Base-by-base conservation (phyloP, 2,888 invertebrate species). In the Ormia ochracea region DNA sequence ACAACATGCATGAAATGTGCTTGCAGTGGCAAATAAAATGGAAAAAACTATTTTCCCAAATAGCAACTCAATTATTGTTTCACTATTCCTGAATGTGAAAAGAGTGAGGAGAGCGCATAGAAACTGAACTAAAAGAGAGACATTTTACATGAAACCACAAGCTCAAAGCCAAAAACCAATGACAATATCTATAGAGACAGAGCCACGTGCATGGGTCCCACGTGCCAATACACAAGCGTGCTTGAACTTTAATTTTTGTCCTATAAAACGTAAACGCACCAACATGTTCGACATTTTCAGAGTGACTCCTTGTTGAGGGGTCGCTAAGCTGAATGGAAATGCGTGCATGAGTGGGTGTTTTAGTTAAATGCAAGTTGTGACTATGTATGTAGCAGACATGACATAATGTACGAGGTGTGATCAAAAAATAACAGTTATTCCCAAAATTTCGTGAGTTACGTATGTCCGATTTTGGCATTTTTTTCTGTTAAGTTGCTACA, bases 61-160 rank as follows among this genome's bases (percentile, higher is more conserved):
- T n/a, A n/a, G n/a, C n/a, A n/a, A n/a, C n/a, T n/a, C n/a, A n/a
- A n/a, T n/a, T n/a, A n/a, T n/a, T n/a, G n/a, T n/a, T n/a, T n/a
- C n/a, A n/a, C n/a, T n/a, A n/a, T n/a, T n/a, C n/a, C n/a, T n/a
- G n/a, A n/a, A n/a, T n/a, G n/a, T n/a, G n/a, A n/a, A n/a, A n/a
- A n/a, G n/a, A n/a, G n/a, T n/a, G n/a, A n/a, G n/a, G n/a, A n/a
- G 28, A 36, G 4, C 12, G n/a, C 36, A 36, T 2, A 50, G n/a
- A 72, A 72, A 31, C 23, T 12, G 19, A 41, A 70, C 23, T 33
- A 26, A 59, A 59, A 52, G 2, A 17, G n/a, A 61, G 52, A 43
- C 41, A 52, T 43, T 61, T 61, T 33, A 23, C 41, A 72, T 70
- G 26, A 72, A 72, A 72, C 72, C 61, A 61, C 41, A 52, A 41